Conservation (phyloP, 2,113 vertebrate species). For the Lagopus leucura region DNA sequence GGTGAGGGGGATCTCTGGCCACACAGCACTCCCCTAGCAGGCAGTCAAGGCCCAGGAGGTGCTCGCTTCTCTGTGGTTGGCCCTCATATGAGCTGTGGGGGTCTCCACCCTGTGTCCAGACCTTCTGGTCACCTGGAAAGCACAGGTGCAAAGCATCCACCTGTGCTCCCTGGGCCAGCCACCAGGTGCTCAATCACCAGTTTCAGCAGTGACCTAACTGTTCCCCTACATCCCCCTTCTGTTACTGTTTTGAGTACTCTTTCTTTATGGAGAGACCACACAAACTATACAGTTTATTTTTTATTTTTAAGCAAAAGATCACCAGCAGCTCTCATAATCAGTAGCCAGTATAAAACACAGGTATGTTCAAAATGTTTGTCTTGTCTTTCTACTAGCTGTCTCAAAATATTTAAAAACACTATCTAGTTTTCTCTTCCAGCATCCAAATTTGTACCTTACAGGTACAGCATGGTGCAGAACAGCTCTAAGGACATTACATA, state of each 20-base stretch:
- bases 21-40: no score
- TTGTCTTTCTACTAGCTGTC: background rate
- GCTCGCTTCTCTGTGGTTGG: no score
- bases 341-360: background rate
- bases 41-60: no score
- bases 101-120: no score
- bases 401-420: background rate
- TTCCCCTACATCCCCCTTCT: background rate
- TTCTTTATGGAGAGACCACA: background rate
- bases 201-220: no score
- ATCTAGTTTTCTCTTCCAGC: background rate
- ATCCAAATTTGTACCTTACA: background rate
- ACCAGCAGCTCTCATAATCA: background rate
- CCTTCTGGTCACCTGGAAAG: no score
- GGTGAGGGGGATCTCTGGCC: no score
- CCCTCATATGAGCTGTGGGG: no score
- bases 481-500: accelerated
- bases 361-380: background rate
- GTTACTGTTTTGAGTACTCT: background rate
- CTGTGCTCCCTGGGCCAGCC: no score
- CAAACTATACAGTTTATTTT: accelerated
- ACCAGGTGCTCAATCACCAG: no score
- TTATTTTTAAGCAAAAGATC: background rate
- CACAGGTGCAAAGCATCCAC: no score
- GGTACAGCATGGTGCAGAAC: background rate